Percentiles rank a stretch among this genome's conserved stretches.
Conservation (phyloP, 2,888 invertebrate genomes). For the Philonicus albiceps region DNA sequence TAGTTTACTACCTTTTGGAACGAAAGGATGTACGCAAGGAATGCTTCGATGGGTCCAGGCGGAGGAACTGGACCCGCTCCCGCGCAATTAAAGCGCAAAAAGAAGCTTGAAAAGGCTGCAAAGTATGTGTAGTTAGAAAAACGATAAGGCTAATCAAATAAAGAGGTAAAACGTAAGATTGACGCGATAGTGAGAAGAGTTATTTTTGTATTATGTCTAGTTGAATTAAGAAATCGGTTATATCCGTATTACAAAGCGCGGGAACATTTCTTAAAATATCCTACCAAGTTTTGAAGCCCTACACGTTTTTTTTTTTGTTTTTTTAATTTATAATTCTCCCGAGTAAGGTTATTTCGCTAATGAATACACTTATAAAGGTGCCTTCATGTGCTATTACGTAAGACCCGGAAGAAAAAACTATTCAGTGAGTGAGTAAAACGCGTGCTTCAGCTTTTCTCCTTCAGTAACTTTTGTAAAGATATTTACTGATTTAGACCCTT, state of each 20-base stretch:
- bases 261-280: background rate
- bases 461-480: background rate
- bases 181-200: background rate
- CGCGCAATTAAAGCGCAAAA: conserved; percentile 24
- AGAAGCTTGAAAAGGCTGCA: conserved; percentile 15
- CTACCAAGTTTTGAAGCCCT: background rate
- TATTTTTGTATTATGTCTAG: background rate
- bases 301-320: background rate
- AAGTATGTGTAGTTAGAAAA: conserved; percentile 16
- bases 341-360: background rate
- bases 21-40: conserved; percentile 26
- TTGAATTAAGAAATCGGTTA: background rate
- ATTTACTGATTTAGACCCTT: background rate
- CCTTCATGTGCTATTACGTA: background rate
- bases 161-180: background rate
- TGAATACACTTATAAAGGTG: background rate
- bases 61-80: background rate
- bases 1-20: background rate
- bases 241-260: background rate
- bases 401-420: background rate
- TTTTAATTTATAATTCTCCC: background rate
- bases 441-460: background rate
- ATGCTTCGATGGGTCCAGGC: background rate
- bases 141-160: background rate
- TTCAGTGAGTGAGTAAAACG: background rate